Percentiles rank a stretch among this genome's conserved stretches.
These are phyloP conservation scores for Andrena camellia DNA, from an alignment of 2,888 invertebrate species.

Conservation along the genomic window DNA sequence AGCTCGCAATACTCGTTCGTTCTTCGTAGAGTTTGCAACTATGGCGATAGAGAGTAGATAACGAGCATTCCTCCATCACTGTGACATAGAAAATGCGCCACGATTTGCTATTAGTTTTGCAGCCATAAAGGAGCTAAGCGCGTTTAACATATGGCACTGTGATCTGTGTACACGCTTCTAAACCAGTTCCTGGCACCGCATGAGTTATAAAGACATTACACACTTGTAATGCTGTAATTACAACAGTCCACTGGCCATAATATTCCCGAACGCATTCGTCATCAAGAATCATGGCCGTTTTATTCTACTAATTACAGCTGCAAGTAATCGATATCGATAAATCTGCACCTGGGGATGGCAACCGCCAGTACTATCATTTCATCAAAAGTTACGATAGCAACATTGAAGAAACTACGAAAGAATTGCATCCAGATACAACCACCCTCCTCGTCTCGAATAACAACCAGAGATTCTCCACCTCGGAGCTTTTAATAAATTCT, in stretches of 20 bases:
- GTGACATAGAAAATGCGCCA: background rate
- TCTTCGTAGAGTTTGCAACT: background rate
- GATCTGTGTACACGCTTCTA: slow-evolving; percentile 43
- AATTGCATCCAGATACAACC: background rate
- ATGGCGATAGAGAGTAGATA: slow-evolving; percentile 6
- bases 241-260: slow-evolving; percentile 48
- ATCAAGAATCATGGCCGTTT: background rate
- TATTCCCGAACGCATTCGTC: slow-evolving; percentile 38
- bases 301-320: background rate
- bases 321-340: slow-evolving; percentile 5
- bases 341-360: background rate
- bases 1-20: slow-evolving; percentile 1
- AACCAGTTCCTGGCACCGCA: slow-evolving; percentile 57
- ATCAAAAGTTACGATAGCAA: background rate
- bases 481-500: background rate
- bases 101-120: slow-evolving; percentile 48
- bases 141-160: slow-evolving; percentile 35
- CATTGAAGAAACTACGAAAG: background rate
- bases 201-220: slow-evolving; percentile 64
- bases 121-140: slow-evolving; percentile 34
- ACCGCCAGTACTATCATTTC: background rate
- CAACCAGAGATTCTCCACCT: too few relatives aligned
- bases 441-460: background rate
- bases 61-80: slow-evolving; percentile 20
- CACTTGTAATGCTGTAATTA: slow-evolving; percentile 58